Base-by-base conservation (phyloP, 2,113 vertebrate species). In the Prolemur simus region DNA sequence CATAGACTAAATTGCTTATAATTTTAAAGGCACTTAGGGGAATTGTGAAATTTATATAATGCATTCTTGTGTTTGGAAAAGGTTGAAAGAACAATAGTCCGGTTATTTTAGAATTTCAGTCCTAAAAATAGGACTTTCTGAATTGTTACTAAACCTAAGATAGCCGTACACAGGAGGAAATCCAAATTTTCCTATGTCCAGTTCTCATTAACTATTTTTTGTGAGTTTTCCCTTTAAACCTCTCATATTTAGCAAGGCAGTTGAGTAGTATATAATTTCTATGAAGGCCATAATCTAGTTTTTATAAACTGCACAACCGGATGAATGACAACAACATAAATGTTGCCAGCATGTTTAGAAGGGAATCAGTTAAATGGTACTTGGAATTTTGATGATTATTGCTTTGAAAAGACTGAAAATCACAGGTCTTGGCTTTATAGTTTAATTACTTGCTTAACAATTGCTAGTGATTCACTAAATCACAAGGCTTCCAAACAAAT, bases 11-110 rank as follows among this genome's bases (percentile, higher is more conserved):
- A 99, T 98, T 98, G 98, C 98, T 98, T 98, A 98, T 98, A 98
- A 98, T 99, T 99, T 98, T 98, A 97, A 98, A 98, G 98, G 98
- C 98, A 98, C 98, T 98, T 98, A 97, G 76, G 96, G 98, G 98
- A 98, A 98, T 98, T 49, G 52, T 98, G 98, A 98, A 98, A 98
- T 98, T 98, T 97, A 97, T 98, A 98, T 98, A 98, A 97, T 98
- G 97, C 96, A 97, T 84, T 93, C 96, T 97, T 98, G 83, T 95
- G 92, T 97, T 98, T 98, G 83, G 98, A 96, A 98, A 98, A 98
- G 94, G 97, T 96, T 98, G 92, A 93, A 97, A 93, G 97, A 98
- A 98, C 97, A 98, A 88, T 97, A 42, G 97, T 97, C 97, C 78
- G 45, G 97, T 96, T 97, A 98, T 98, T 98, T 98, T 96, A 94